Conservation (phyloP, 1,140 invertebrate species). For the Brachionus sp. region DNA sequence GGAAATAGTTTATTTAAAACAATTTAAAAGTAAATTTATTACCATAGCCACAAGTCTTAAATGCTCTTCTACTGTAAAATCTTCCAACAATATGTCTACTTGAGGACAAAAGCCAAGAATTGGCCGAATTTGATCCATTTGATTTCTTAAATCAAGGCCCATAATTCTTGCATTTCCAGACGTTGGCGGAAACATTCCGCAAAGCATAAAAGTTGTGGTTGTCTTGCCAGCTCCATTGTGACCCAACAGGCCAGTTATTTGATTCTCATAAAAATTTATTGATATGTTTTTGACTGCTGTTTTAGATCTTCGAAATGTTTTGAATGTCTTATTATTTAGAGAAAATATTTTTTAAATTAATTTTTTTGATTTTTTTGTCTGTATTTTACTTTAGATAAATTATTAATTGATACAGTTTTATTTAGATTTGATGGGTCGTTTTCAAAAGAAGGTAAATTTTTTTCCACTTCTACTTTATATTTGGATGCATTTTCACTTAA, state of each 20-base stretch:
- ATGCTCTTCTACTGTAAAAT: constrained; percentile 84
- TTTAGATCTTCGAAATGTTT: constrained; percentile 47
- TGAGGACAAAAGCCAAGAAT: constrained; percentile 86
- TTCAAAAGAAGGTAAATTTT: constrained; percentile 11
- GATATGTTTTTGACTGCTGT: constrained; percentile 54
- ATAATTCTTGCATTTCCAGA: constrained; percentile 69
- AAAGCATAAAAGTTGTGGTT: constrained; percentile 46
- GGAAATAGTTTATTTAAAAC: background rate
- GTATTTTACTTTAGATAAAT: background rate
- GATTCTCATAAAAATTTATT: constrained; percentile 60
- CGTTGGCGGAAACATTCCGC: constrained; percentile 70
- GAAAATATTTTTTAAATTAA: constrained; percentile 47
- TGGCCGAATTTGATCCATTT: constrained; percentile 64
- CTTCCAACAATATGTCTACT: constrained; percentile 86
- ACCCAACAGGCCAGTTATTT: constrained; percentile 61
- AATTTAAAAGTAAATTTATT: background rate
- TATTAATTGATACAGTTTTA: constrained; percentile 17
- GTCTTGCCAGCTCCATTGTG: constrained; percentile 70
- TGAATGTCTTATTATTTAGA: constrained; percentile 48
- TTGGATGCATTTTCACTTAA: background rate
- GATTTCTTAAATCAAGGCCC: constrained; percentile 65
- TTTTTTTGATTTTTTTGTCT: background rate
- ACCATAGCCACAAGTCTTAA: constrained; percentile 74
- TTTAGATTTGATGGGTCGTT: background rate
- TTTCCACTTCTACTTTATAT: background rate